A percentile compares a stretch with the other conserved stretches of the same genome.
Conservation (phyloP, 2,797 vertebrate species). For the Protonibea diacanthus region DNA sequence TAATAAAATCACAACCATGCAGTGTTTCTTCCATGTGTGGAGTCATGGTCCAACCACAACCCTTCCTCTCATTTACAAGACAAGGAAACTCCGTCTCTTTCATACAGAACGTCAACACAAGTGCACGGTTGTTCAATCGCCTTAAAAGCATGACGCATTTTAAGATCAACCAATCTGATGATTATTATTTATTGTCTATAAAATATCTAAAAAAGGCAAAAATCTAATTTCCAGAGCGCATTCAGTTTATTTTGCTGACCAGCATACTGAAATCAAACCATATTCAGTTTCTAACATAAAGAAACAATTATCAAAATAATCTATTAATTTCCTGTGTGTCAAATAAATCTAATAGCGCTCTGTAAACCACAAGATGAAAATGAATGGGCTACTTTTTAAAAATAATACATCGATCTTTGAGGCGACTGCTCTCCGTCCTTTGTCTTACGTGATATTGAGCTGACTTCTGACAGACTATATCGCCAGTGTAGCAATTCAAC, state of each 20-base stretch:
- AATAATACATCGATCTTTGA: background rate
- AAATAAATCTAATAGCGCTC: too few species aligned
- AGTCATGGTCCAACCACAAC: background rate
- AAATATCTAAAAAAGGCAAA: background rate
- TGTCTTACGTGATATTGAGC: background rate
- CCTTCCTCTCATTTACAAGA: slow-evolving; percentile 13
- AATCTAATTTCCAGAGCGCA: background rate
- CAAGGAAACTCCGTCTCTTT: background rate
- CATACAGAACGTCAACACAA: background rate
- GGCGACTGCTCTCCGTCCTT: background rate
- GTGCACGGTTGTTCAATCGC: background rate
- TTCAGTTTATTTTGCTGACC: too few species aligned
- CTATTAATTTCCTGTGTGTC: too few species aligned
- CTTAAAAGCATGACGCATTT: background rate
- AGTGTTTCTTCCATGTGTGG: background rate
- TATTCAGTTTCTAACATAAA: background rate
- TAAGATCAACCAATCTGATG: background rate
- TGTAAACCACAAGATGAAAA: background rate
- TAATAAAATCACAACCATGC: background rate
- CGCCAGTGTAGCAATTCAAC: too few species aligned
- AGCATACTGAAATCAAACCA: background rate
- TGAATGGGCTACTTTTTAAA: background rate
- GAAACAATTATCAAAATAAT: background rate
- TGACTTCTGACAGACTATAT: background rate
- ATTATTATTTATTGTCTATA: background rate